Evolutionary conservation across 92 coral and sea anemone species (phyloP), one percentile per base, ranked within the genome.

Genomic region (Virgularia gustaviana): DNA sequence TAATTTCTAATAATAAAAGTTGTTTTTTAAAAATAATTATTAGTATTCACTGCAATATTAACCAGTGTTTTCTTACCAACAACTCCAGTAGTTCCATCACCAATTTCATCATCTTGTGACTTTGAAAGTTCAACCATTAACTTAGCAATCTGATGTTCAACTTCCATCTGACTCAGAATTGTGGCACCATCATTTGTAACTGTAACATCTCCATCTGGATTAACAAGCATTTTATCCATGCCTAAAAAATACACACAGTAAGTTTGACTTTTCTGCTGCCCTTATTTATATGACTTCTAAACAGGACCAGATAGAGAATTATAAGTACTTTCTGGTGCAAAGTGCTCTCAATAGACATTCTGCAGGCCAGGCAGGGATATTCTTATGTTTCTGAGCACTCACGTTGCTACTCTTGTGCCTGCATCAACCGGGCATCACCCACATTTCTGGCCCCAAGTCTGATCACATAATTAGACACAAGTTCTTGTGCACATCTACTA

Each of bases 141-240:
- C 61, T 92, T 92, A 32, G 98, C 98, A 42, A 92, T 86, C 78
- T 92, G 90, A 78, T 92, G 98, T 52, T 92, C 98, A 36, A 92
- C 98, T 37, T 92, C 85, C 98, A 92, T 92, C 85, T 83, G 90
- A 41, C 89, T 88, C 51, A 92, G 70, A 49, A 92, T 92, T 34
- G 98, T 92, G 0, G 98, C 98, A 68, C 98, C 98, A 71, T 92
- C 98, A 82, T 92, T 92, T 12, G 98, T 92, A 20, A 89, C 90
- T 0, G 98, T 89, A 18, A 92, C 96, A 34, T 92, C 98, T 18
- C 98, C 91, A 62, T 92, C 98, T 0, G 96, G 96, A 41, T 96
- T 92, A 23, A 92, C 94, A 90, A 92, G 85, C 98, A 92, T 92
- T 65, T 92, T 92, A 57, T 92, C 98, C 98, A 92, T 92, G 41